Evolutionary conservation across 2,113 vertebrate genomes (phyloP).

Genomic region (Thomomys bottae): DNA sequence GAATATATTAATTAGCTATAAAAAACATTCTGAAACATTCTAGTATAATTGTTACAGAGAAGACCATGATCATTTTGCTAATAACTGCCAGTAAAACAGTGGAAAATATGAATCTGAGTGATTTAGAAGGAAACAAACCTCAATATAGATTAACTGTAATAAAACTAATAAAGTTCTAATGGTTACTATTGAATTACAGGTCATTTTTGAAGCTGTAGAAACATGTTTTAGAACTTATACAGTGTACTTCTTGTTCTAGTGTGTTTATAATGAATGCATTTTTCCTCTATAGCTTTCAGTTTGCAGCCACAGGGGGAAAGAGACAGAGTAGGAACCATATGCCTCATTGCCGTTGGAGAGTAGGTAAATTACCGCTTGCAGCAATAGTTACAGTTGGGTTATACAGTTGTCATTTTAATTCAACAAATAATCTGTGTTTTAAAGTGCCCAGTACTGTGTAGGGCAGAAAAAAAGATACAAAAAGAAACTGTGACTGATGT

Average conservation of each 20-base stretch:
- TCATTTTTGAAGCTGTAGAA: constrained; percentile 72
- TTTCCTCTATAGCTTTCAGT: constrained; percentile 51
- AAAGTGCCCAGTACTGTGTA: neutral
- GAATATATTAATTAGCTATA: constrained; percentile 56
- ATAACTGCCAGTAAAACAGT: constrained; percentile 52
- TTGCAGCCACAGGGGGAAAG: constrained; percentile 58
- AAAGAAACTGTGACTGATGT: neutral
- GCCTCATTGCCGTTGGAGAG: constrained; percentile 27
- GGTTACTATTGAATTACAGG: constrained; percentile 67
- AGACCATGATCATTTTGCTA: constrained; percentile 62
- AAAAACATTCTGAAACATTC: constrained; percentile 33
- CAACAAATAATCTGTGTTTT: neutral
- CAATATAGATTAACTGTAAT: constrained; percentile 56
- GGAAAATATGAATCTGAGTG: constrained; percentile 63
- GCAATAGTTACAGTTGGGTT: neutral
- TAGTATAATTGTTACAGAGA: constrained; percentile 44
- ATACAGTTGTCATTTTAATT: constrained; percentile 47
- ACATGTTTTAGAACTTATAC: constrained; percentile 28
- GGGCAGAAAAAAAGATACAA: constrained; percentile 12
- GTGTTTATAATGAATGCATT: constrained; percentile 39
- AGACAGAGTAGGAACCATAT: constrained; percentile 54
- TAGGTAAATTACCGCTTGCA: constrained; percentile 45
- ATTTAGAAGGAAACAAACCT: constrained; percentile 69
- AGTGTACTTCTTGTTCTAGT: constrained; percentile 12
- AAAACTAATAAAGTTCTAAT: constrained; percentile 68